Conservation (phyloP, 2,888 invertebrate species). For the Tanypteryx hageni region DNA sequence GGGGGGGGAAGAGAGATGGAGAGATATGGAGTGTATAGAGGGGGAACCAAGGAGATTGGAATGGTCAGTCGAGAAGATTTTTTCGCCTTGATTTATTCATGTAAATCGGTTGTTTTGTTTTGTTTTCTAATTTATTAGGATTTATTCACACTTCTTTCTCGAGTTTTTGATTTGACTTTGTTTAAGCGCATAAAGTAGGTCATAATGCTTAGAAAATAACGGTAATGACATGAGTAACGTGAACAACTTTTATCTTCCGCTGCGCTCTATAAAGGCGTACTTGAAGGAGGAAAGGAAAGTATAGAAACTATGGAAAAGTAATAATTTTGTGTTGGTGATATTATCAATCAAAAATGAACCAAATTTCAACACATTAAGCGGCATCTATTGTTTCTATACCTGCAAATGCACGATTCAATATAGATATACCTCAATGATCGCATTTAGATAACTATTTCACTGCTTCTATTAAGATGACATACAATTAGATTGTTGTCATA, state of each 20-base stretch:
- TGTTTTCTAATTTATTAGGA: background rate
- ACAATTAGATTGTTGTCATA: no score
- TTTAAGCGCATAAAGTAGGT: background rate
- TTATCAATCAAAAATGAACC: no score
- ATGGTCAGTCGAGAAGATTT: background rate
- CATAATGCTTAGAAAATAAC: background rate
- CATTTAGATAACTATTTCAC: no score
- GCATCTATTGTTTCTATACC: no score
- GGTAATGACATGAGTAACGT: background rate
- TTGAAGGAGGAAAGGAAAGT: background rate
- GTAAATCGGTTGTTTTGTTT: background rate
- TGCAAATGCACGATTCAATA: no score
- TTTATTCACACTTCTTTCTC: background rate
- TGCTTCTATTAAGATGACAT: no score
- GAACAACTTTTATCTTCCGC: background rate
- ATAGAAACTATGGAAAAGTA: no score
- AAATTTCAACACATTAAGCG: no score
- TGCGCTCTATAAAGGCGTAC: background rate
- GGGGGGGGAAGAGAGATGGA: background rate
- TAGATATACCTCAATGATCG: no score
- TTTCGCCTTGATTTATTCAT: constrained; percentile 8
- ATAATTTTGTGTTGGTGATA: no score
- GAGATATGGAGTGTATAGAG: background rate
- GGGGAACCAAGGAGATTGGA: background rate
- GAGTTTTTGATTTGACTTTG: background rate